A percentile compares a stretch with the other conserved stretches of the same genome.
Evolutionary conservation across 2,797 vertebrate genomes (phyloP).

Genomic region (Sus cebifrons): DNA sequence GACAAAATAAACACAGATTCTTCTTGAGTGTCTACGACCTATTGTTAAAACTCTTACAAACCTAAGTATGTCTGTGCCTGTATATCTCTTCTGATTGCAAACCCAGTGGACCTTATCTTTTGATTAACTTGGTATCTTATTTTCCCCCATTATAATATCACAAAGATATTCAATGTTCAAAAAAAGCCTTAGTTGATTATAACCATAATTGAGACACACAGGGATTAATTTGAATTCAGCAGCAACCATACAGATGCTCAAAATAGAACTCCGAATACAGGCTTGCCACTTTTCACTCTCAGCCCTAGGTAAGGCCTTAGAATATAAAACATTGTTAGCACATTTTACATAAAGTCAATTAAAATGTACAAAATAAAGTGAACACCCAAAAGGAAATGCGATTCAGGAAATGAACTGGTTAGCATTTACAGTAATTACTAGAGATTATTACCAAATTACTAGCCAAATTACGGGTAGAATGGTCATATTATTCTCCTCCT

Average conservation of each 20-base stretch:
- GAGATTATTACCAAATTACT: slow-evolving; percentile 86
- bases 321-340: slow-evolving; percentile 70
- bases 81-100: not conserved
- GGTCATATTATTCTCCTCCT: slow-evolving; percentile 82
- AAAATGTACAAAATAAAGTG: slow-evolving; percentile 79
- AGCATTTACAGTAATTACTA: slow-evolving; percentile 87
- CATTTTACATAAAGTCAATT: slow-evolving; percentile 81
- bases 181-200: slow-evolving; percentile 46
- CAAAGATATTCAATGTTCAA: slow-evolving; percentile 54
- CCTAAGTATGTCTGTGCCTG: not conserved
- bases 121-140: slow-evolving; percentile 69
- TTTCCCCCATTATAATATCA: slow-evolving; percentile 61
- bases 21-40: not conserved
- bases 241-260: not conserved
- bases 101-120: slow-evolving; percentile 47
- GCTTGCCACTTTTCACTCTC: not conserved
- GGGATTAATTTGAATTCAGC: slow-evolving; percentile 61
- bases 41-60: not conserved
- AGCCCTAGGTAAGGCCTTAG: slow-evolving; percentile 62
- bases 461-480: slow-evolving; percentile 84
- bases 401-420: slow-evolving; percentile 85
- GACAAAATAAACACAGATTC: not conserved
- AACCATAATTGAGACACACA: slow-evolving; percentile 53
- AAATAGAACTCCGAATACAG: not conserved
- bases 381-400: slow-evolving; percentile 80